Percentiles rank a stretch among this genome's conserved stretches.
phyloP scores from a whole-genome alignment of 2,888 invertebrate species.

The Ochropacha duplaris region DNA sequence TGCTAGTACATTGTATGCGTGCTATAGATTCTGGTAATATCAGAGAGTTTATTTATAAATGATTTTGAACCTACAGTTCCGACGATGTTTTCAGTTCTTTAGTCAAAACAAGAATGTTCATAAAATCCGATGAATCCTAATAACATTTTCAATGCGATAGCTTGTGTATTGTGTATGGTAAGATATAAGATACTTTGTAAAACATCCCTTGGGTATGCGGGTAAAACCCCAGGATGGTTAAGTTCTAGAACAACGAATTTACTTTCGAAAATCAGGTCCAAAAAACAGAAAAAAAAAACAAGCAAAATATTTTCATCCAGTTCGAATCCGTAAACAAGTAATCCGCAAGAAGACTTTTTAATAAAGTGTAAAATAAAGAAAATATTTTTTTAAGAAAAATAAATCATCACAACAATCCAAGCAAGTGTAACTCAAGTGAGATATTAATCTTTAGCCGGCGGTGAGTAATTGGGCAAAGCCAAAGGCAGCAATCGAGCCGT shows the following conservation, averaged over 20 bases:
- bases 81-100: background rate
- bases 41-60: background rate
- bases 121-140: background rate
- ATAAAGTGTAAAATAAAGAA: background rate
- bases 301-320: no score
- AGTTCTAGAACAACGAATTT: no score
- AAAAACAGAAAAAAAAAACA: no score
- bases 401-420: constrained; percentile 3
- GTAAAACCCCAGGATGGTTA: no score
- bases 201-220: no score
- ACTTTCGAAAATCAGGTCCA: no score
- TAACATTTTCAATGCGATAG: no score
- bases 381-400: background rate
- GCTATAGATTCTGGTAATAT: background rate
- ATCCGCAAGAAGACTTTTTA: background rate
- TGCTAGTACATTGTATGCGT: background rate
- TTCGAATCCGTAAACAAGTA: background rate
- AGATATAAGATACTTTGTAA: no score
- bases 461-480: constrained; percentile 77
- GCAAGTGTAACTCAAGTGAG: constrained; percentile 38
- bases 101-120: background rate
- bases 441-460: constrained; percentile 68
- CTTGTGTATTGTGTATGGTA: no score
- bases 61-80: background rate
- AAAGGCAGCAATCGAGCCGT: constrained; percentile 73